Evolutionary conservation across 2,797 vertebrate genomes (phyloP).

Genomic region (Gallinago nigripennis): DNA sequence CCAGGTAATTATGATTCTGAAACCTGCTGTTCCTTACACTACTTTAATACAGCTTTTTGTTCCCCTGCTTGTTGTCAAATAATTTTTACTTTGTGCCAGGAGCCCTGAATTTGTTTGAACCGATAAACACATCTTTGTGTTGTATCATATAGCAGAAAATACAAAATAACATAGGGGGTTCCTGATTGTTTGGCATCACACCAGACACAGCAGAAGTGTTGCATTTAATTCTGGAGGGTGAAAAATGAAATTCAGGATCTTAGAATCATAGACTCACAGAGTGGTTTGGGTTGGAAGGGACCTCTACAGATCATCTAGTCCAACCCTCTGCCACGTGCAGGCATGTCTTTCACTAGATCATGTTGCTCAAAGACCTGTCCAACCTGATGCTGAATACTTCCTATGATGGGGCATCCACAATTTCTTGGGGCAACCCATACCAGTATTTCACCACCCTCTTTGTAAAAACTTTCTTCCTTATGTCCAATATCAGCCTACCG

Average conservation of each 20-base stretch:
- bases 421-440: neutral
- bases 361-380: neutral
- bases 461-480: neutral
- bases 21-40: neutral
- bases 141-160: neutral
- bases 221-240: neutral
- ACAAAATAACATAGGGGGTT: neutral
- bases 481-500: neutral
- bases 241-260: neutral
- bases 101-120: neutral
- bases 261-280: neutral
- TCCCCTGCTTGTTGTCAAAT: neutral
- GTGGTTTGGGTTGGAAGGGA: neutral
- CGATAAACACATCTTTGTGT: accelerated
- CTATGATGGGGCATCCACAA: neutral
- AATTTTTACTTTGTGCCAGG: neutral
- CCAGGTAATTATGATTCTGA: constrained; percentile 81
- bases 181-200: neutral
- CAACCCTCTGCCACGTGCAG: neutral
- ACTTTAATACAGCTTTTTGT: neutral
- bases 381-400: neutral
- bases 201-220: neutral
- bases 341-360: neutral
- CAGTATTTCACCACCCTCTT: neutral
- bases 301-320: neutral